Base-by-base conservation (phyloP, 2,113 vertebrate species). In the Zosterops japonicus region DNA sequence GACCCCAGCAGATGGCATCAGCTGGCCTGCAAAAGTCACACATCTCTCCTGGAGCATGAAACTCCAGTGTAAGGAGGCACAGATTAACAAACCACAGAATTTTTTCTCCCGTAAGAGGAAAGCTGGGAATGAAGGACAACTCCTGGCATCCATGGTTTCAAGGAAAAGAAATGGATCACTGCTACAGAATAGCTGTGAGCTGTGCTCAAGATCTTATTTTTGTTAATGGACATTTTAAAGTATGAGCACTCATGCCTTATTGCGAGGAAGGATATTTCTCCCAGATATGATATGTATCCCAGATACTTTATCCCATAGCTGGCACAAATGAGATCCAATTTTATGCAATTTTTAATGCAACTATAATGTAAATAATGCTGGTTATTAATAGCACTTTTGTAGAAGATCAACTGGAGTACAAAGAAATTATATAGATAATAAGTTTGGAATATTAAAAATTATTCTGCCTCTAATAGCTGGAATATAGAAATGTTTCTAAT, bases 1-100 rank as follows among this genome's bases (percentile, higher is more conserved):
- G 67, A 56, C n/a, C 89, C 91, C 96, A 95, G 91, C 10, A 97
- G 95, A 82, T 95, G 91, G 94, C 94, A 94, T 95, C 84, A 95
- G 70, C 65, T 89, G 81, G 81, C 87, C 70, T 93, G 67, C 23
- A 77, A 94, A 94, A 91, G 70, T 33, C 42, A 55, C 31, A 2
- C 13, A 24, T 15, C 27, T 75, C 71, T 87, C 53, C 20, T 9
- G 25, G 22, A 61, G 35, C 24, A n/a, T 8, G 7, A 55, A 85
- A 29, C 28, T 55, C 50, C 46, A 61, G 36, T 2, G 2, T 11
- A 17, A 80, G 24, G 25, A 64, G 9, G 11, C 42, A 44, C 9
- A 70, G 50, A 13, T 3, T 29, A 67, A 53, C 13, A 47, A 71
- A 52, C 0, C 20, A 74, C 9, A 6, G 20, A 53, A 29, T 12